Conservation (phyloP, 2,888 invertebrate genomes). For the Apamea anceps region DNA sequence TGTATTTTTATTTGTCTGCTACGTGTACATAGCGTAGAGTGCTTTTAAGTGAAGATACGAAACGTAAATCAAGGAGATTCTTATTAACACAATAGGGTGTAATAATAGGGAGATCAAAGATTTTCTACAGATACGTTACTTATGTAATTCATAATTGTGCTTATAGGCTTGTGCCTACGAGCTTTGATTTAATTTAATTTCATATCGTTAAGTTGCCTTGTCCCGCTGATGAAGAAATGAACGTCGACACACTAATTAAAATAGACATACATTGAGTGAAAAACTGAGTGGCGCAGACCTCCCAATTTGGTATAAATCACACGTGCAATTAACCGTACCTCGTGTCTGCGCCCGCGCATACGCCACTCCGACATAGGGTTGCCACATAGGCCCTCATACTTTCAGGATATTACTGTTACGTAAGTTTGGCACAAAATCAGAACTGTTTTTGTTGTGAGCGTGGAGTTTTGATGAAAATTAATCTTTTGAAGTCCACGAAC, state of each 20-base stretch:
- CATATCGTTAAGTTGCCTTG: conserved; percentile 1
- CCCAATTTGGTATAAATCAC: conserved; percentile 69
- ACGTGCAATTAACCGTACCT: conserved; percentile 66
- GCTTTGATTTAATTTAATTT: background rate
- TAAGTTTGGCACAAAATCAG: background rate
- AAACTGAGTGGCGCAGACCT: conserved; percentile 59
- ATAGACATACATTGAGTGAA: conserved; percentile 63
- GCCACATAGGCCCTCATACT: background rate
- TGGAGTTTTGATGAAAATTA: background rate
- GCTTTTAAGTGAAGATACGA: background rate
- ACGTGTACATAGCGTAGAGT: background rate
- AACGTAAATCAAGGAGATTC: background rate
- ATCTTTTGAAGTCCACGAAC: background rate
- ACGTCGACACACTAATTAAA: conserved; percentile 60
- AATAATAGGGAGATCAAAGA: background rate
- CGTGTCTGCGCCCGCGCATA: conserved; percentile 63
- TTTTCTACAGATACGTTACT: background rate
- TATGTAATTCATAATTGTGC: background rate
- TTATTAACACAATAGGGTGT: background rate
- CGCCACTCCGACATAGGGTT: conserved; percentile 61
- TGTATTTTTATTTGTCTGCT: background rate
- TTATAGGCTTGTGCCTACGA: background rate
- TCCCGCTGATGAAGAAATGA: conserved; percentile 59
- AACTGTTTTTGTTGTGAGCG: background rate
- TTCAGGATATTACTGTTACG: conserved; percentile 1